Base-by-base conservation (phyloP, 1,140 invertebrate genomes). In the Phortica variegata region DNA sequence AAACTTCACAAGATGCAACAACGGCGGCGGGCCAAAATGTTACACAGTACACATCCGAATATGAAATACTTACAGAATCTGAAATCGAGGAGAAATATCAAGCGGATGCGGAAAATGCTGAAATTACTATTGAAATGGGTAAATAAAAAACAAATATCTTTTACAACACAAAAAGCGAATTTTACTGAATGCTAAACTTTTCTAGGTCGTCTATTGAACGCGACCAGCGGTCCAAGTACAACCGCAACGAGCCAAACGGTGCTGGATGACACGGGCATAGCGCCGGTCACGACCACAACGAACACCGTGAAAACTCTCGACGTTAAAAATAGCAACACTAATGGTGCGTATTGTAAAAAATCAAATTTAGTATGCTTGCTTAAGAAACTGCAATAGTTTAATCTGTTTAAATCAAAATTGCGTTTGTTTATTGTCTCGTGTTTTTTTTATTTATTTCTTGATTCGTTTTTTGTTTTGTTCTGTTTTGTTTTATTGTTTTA, bases 101-200 rank as follows among this genome's bases (percentile, higher is more conserved):
- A 43, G 62, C 62, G 5, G 72, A 72, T 53, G 47, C 53, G 38
- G 70, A 73, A 18, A 75, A 70, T 43, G 52, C 68, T 0, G 72
- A 75, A 23, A 75, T 75, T 36, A 59, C 72, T 43, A 65, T 75
- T 19, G 72, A 75, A 55, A 75, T 75, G 72, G 65, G 71, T 74
- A 39, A 58, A 61, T 47, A 2, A 8, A 39, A 20, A 38, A 40
- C 10, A 5, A 18, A 39, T 7, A 23, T 19, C n/a, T 9, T 29
- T 29, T 43, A 17, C 3, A 18, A n/a, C n/a, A n/a, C n/a, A n/a
- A n/a, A n/a, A n/a, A n/a, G n/a, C n/a, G n/a, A n/a, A n/a, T 21
- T 19, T 16, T 15, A 18, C 13, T 1, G 23, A 13, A 19, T 5
- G 15, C 15, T 44, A 15, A 23, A n/a, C n/a, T 23, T 7, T 7